Base-by-base conservation (phyloP, 2,113 vertebrate genomes). In the Pachyramphus minor region DNA sequence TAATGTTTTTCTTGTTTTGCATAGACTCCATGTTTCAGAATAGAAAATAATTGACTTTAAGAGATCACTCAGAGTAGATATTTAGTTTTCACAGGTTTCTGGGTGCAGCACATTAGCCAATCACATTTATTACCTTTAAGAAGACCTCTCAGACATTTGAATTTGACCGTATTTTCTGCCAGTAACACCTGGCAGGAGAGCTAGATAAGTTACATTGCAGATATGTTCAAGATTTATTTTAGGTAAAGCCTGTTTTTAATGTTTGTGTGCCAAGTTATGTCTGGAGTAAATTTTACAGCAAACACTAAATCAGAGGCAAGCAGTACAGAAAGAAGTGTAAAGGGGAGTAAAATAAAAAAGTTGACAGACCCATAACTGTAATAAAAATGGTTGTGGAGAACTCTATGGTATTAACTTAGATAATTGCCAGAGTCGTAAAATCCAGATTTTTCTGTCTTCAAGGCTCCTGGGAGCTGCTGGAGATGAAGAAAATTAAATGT, bases 361-460 rank as follows among this genome's bases (percentile, higher is more conserved):
- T 49, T 78, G 89, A 76, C 69, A 79, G 49, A 82, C 45, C 68
- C 78, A 76, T 89, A 89, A 67, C 44, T 71, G 5, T 72, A 94
- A 96, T 82, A 83, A 72, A 93, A 90, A 68, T 28, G 20, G 45
- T 87, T 92, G 45, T 5, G 27, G 58, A 88, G 62, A 79, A 78
- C 47, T 86, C 69, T 87, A 41, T 56, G 67, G 56, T 83, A 89
- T 87, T 96, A 87, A 81, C 66, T 84, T 49, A 91, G 37, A 91
- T 87, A 87, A 87, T 89, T 94, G 93, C 93, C 92, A 93, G 69
- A 94, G 83, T 92, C 11, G 0, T 96, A 97, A 96, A 96, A 95
- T 93, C 90, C 83, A 94, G 93, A 94, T 92, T 95, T 95, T 96
- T 94, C 88, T 78, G 37, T 86, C 83, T 92, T 68, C 44, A 50